phyloP scores from a whole-genome alignment of 1,140 invertebrate species.

The Octopus bimaculoides region DNA sequence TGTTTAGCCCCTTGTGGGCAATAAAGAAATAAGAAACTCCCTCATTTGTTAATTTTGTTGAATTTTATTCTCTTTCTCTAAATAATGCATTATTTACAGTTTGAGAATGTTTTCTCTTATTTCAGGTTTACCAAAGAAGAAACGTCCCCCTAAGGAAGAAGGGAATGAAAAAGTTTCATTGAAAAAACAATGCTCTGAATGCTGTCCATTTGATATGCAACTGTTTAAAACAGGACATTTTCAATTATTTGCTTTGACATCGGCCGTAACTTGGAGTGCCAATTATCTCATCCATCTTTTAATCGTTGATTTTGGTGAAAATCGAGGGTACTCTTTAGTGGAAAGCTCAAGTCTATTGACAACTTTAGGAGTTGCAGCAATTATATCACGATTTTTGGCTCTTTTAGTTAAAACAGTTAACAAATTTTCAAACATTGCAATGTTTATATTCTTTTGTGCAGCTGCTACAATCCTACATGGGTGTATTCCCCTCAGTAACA shows the following conservation, averaged over 20 bases:
- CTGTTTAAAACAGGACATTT: not conserved
- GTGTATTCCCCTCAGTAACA: not conserved
- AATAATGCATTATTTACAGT: no score
- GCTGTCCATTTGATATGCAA: not conserved
- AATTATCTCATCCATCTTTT: not conserved
- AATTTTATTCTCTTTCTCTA: no score
- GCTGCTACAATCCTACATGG: not conserved
- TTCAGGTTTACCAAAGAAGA: no score
- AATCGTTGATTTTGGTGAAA: not conserved
- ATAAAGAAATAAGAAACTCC: no score
- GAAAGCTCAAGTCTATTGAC: not conserved
- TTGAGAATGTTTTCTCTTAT: no score
- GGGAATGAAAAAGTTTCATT: not conserved
- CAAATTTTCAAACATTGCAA: not conserved
- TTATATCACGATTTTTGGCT: not conserved
- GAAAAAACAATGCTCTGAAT: not conserved
- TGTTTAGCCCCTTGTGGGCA: no score
- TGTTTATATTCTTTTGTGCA: not conserved
- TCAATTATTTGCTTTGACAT: not conserved
- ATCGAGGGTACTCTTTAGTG: not conserved
- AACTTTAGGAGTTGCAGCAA: not conserved
- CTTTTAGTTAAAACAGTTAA: not conserved
- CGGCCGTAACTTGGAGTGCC: not conserved
- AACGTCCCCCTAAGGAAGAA: not conserved
- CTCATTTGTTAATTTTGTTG: no score